Evolutionary conservation across 2,797 vertebrate species (phyloP), one percentile per base, ranked within the genome.

Genomic region (Nannoperca australis): DNA sequence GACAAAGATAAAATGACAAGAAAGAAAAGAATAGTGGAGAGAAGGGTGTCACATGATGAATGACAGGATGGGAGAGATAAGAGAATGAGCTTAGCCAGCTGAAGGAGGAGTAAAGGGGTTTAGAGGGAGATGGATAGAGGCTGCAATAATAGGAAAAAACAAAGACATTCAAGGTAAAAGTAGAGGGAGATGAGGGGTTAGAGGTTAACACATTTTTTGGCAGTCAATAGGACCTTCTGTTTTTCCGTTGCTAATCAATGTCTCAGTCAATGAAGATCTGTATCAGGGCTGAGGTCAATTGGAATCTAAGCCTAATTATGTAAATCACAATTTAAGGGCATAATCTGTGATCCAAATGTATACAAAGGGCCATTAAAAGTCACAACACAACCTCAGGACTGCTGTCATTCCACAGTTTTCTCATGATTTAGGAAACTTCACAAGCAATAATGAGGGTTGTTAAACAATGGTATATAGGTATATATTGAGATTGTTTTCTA

Each of bases 231-330:
- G 38, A 70, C 22, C 15, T 22, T 69, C 56, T 59, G 15, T n/a
- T 68, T 80, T 58, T 27, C 38, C 10, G 11, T 27, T 53, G 24
- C 32, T 24, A 74, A 84, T 88, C 77, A 78, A 77, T 85, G 24
- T 59, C n/a, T 51, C 10, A 61, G 82, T 72, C 69, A 85, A 76
- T 89, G 22, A 73, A 83, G 85, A 85, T 88, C 73, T 76, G 54
- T 81, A 76, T 90, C 85, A 69, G 49, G 15, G 24, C 40, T 36
- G 6, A 76, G 69, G 45, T 84, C 63, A 70, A 51, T 73, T 68
- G 53, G 8, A 78, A 84, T 89, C 51, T 27, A 74, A 81, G 74
- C 30, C 59, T 63, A 83, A 78, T 91, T 86, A 88, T 89, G 67
- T 61, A 80, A 84, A 91, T 87, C 10, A 56, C 0, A 47, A 70